Evolutionary conservation across 2,113 vertebrate genomes (phyloP).

Genomic region (Mellivora capensis): DNA sequence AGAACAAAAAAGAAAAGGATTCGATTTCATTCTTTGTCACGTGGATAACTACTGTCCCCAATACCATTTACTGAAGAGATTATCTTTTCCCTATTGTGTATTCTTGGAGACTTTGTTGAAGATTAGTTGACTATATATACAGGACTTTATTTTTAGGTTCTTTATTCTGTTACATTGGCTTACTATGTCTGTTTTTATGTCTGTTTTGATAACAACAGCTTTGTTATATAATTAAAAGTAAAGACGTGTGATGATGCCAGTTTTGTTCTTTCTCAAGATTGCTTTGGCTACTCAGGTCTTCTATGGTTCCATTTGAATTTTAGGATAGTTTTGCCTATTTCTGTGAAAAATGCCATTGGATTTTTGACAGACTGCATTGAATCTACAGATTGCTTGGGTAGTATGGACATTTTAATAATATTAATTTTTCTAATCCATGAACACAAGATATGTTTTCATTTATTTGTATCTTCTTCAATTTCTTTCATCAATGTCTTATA

Average conservation of each 20-base stretch:
- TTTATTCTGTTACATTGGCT: not conserved
- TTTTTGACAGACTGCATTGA: not conserved
- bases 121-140: not conserved
- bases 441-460: not conserved
- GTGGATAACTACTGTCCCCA: not conserved
- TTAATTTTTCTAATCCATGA: not conserved
- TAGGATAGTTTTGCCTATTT: not conserved
- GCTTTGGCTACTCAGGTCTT: not conserved
- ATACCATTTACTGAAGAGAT: not conserved
- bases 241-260: not conserved
- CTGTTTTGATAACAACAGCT: not conserved
- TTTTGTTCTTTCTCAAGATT: not conserved
- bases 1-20: not conserved
- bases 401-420: not conserved
- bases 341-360: not conserved
- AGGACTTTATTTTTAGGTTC: not conserved
- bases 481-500: not conserved
- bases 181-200: not conserved
- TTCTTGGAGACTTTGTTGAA: not conserved
- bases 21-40: not conserved
- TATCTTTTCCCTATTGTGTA: not conserved
- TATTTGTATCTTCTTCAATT: not conserved
- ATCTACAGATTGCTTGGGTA: not conserved
- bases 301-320: not conserved
- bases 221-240: not conserved